phyloP scores from a whole-genome alignment of 1,140 invertebrate species.

The Battus philenor region DNA sequence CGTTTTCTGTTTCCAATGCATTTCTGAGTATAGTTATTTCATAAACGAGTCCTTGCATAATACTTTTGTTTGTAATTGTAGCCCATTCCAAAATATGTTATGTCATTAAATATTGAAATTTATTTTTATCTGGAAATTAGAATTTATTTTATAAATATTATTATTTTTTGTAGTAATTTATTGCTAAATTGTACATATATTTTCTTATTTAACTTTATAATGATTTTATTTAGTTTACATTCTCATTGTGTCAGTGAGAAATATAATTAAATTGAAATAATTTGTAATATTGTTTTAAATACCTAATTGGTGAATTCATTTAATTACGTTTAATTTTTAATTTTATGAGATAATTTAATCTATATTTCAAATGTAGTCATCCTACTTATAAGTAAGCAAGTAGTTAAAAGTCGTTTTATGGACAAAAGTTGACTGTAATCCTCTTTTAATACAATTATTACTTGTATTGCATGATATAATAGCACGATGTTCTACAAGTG shows the following conservation, averaged over 20 bases:
- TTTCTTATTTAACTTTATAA: conserved; percentile 71
- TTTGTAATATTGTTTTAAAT: conserved; percentile 25
- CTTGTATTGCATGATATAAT: conserved; percentile 39
- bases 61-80: conserved; percentile 15
- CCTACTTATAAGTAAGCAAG: conserved; percentile 52
- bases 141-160: conserved; percentile 38
- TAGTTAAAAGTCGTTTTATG: conserved; percentile 51
- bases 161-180: conserved; percentile 64
- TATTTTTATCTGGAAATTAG: conserved; percentile 30
- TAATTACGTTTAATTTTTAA: conserved; percentile 31
- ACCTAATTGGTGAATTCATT: conserved; percentile 29
- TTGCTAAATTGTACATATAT: conserved; percentile 69
- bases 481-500: conserved; percentile 34
- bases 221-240: conserved; percentile 42
- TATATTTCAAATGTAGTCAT: conserved; percentile 56
- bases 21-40: no score
- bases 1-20: no score
- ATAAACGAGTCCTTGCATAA: no score
- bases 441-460: conserved; percentile 33
- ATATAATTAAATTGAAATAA: conserved; percentile 15
- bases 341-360: conserved; percentile 39
- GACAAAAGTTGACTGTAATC: conserved; percentile 62
- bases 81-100: conserved; percentile 38
- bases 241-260: conserved; percentile 17
- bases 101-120: conserved; percentile 27